Percentiles rank a stretch among this genome's conserved stretches.
These are phyloP conservation scores for Cordilura impudica DNA, from an alignment of 2,888 invertebrate species.

Conservation along the genomic window DNA sequence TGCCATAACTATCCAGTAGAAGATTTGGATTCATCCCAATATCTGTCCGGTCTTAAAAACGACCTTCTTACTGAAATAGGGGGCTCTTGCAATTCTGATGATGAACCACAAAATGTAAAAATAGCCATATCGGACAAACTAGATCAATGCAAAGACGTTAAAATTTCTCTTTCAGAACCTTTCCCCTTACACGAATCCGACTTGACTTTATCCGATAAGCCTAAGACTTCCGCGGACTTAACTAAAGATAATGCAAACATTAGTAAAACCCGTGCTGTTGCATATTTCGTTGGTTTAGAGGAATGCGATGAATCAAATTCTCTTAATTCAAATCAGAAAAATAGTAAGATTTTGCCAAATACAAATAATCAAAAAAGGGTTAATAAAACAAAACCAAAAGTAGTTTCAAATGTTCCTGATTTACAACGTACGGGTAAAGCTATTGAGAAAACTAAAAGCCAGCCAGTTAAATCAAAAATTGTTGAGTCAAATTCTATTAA, in stretches of 20 bases:
- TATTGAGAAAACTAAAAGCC: neutral
- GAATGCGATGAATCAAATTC: slow-evolving; percentile 6
- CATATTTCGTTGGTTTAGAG: slow-evolving; percentile 48
- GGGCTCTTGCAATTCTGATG: no score
- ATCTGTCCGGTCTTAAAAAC: no score
- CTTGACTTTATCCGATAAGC: neutral
- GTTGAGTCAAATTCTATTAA: neutral
- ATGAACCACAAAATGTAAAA: no score
- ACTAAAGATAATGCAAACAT: neutral
- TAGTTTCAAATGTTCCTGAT: neutral
- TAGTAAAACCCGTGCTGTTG: slow-evolving; percentile 27
- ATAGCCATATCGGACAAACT: neutral
- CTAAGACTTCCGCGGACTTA: neutral
- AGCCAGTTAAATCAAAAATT: neutral
- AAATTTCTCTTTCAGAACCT: no score
- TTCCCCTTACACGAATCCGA: no score
- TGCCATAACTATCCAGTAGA: no score
- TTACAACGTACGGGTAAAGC: neutral
- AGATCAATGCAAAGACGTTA: no score
- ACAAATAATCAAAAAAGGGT: neutral
- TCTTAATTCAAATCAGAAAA: neutral
- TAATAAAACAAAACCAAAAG: neutral
- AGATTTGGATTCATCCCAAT: no score
- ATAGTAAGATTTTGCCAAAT: neutral
- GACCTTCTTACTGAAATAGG: no score